Evolutionary conservation across 2,888 invertebrate genomes (phyloP).

Genomic region (Drosophila algonquin): DNA sequence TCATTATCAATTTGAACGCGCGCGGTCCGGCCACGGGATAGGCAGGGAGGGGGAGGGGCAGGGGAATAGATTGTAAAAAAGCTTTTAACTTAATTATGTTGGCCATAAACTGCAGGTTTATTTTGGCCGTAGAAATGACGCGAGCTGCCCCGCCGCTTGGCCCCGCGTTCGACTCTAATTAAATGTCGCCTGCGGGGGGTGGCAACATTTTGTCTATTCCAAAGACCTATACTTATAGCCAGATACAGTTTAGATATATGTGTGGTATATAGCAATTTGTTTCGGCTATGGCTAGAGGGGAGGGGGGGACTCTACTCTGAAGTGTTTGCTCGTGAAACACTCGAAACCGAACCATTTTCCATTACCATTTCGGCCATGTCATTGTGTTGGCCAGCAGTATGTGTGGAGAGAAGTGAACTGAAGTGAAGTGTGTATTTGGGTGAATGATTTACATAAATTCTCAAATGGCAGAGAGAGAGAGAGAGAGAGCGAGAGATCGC

Average conservation of each 20-base stretch:
- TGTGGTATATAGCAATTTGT: slow-evolving; percentile 25
- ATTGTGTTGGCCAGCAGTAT: slow-evolving; percentile 64
- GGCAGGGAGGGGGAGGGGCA: slow-evolving; percentile 16
- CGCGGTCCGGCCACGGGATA: slow-evolving; percentile 32
- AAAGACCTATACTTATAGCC: slow-evolving; percentile 11
- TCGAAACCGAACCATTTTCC: slow-evolving; percentile 63
- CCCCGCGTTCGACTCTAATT: slow-evolving; percentile 64
- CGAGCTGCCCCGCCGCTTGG: slow-evolving; percentile 36
- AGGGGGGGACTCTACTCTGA: slow-evolving; percentile 9
- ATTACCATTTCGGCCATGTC: slow-evolving; percentile 66
- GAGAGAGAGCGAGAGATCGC: slow-evolving; percentile 23
- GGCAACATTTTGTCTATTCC: slow-evolving; percentile 34
- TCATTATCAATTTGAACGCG: slow-evolving; percentile 75
- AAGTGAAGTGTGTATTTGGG: slow-evolving; percentile 58
- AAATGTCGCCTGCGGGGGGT: slow-evolving; percentile 64
- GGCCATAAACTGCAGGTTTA: slow-evolving; percentile 79
- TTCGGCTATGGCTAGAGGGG: slow-evolving; percentile 13
- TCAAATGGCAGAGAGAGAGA: slow-evolving; percentile 45
- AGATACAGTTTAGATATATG: slow-evolving; percentile 27
- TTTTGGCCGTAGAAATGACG: slow-evolving; percentile 55
- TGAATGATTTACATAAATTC: slow-evolving; percentile 78
- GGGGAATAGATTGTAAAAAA: slow-evolving; percentile 62
- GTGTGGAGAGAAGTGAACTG: slow-evolving; percentile 52
- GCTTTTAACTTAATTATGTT: slow-evolving; percentile 79
- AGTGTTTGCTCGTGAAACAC: slow-evolving; percentile 78